A percentile compares a stretch with the other conserved stretches of the same genome.
Conservation (phyloP, 2,113 vertebrate genomes). For the Orycteropus afer region DNA sequence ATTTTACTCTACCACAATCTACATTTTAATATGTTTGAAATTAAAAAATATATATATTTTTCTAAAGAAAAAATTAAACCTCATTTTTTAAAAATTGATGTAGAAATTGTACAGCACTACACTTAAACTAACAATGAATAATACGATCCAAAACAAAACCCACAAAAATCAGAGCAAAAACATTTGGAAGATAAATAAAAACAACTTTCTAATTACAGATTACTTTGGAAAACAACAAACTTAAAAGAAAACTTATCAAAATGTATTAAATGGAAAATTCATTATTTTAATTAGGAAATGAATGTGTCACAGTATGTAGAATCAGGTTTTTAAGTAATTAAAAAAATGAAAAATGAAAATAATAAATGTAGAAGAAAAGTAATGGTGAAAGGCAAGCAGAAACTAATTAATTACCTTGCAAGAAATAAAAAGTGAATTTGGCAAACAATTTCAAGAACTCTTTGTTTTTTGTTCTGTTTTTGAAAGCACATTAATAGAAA, state of each 20-base stretch:
- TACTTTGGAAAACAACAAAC: slow-evolving; percentile 1
- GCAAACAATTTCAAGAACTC: not conserved
- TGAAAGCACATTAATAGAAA: not conserved
- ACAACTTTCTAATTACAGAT: slow-evolving; percentile 23
- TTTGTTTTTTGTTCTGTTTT: not conserved
- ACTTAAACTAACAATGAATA: slow-evolving; percentile 36
- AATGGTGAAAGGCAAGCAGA: not conserved
- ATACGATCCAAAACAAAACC: not conserved
- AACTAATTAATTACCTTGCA: not conserved
- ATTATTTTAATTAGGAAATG: slow-evolving; percentile 8
- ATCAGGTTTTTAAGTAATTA: slow-evolving; percentile 20
- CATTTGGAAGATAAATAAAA: slow-evolving; percentile 55
- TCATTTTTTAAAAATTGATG: slow-evolving; percentile 1
- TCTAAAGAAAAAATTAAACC: no score
- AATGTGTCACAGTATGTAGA: not conserved
- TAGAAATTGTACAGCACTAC: not conserved
- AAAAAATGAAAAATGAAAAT: not conserved
- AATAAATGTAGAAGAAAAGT: not conserved
- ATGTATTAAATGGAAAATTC: not conserved
- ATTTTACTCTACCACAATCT: not conserved
- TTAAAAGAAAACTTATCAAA: slow-evolving; percentile 34
- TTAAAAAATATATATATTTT: no score
- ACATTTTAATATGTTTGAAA: slow-evolving; percentile 12
- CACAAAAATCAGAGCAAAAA: slow-evolving; percentile 7
- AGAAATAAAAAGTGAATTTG: not conserved